Evolutionary conservation across 2,888 invertebrate genomes (phyloP), one percentile per base, ranked within the genome.

Genomic region (Catocala nupta): DNA sequence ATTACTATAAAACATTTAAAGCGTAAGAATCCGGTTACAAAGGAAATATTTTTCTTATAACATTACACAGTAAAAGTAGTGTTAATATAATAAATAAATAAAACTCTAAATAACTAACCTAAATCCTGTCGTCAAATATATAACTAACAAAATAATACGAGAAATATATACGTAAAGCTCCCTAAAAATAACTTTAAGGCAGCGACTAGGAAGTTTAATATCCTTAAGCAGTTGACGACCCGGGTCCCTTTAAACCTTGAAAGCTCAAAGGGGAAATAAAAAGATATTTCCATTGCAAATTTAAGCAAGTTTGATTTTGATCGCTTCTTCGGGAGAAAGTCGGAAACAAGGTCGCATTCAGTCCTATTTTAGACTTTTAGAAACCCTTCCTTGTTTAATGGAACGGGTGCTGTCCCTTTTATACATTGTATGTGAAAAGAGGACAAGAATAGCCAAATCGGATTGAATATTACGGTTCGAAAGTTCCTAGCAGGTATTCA

Each of bases 241-340:
- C 81, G 77, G 62, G 76, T 68, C 80, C 81, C 81, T 82, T 84
- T 81, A 84, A 84, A 81, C 84, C 84, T 79, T 81, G 78, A 83
- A 86, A 82, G 84, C 85, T 88, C 85, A 85, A 88, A 89, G 85
- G 84, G 84, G 82, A 88, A 88, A 89, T 89, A 90, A 89, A 90
- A 90, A 88, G 83, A 82, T 82, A 90, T 90, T 90, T 82, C 87
- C 86, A 85, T 87, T 87, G 86, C 85, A 87, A 87, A 87, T 85
- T 86, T 78, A 78, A 75, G 73, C 80, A 86, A 86, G 85, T 88
- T 89, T 87, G 85, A 85, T 88, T 87, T 86, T 84, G 87, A 88
- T 88, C 84, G 87, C 81, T 84, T 81, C 85, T 87, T 81, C 67
- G 81, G 78, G 78, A 77, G 75, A 70, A 79, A 78, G 78, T 75